Evolutionary conservation across 2,797 vertebrate species (phyloP).

Genomic region (Scomberomorus guttatus): DNA sequence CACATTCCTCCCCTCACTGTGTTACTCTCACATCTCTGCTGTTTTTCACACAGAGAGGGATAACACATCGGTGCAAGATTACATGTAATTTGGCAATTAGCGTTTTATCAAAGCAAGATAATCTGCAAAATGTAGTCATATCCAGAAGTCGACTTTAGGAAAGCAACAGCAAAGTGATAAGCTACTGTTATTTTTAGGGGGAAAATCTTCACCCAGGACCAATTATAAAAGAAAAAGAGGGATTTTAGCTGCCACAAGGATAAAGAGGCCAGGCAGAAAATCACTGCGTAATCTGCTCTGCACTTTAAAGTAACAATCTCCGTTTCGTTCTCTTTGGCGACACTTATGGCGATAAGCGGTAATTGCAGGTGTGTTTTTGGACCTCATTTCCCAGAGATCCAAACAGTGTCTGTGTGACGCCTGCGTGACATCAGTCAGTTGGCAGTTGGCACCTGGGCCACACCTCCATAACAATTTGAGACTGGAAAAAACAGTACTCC

Average conservation of each 20-base stretch:
- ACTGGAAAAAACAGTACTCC: too few relatives aligned
- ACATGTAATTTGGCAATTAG: constrained; percentile 49
- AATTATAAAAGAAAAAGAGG: constrained; percentile 66
- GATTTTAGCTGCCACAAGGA: constrained; percentile 65
- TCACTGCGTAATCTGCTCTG: constrained; percentile 69
- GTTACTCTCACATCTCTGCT: constrained; percentile 71
- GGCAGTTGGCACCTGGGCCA: too few relatives aligned
- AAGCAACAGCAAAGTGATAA: constrained; percentile 22
- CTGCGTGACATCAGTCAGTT: too few relatives aligned
- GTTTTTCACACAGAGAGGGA: constrained; percentile 58
- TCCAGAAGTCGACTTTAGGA: constrained; percentile 15
- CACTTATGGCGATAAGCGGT: too few relatives aligned
- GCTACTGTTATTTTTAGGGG: constrained; percentile 19
- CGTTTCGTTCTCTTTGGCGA: too few relatives aligned
- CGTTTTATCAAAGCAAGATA: constrained; percentile 16
- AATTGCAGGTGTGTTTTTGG: too few relatives aligned
- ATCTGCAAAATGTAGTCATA: constrained; percentile 11
- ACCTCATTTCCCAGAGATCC: too few relatives aligned
- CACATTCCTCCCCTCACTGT: constrained; percentile 77
- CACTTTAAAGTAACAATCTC: constrained; percentile 47
- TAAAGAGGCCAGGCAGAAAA: constrained; percentile 72
- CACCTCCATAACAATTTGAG: too few relatives aligned
- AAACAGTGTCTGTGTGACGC: too few relatives aligned
- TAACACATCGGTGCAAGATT: constrained; percentile 47
- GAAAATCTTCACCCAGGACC: constrained; percentile 45